Base-by-base conservation (phyloP, 2,888 invertebrate genomes). In the Iphiclides podalirius region DNA sequence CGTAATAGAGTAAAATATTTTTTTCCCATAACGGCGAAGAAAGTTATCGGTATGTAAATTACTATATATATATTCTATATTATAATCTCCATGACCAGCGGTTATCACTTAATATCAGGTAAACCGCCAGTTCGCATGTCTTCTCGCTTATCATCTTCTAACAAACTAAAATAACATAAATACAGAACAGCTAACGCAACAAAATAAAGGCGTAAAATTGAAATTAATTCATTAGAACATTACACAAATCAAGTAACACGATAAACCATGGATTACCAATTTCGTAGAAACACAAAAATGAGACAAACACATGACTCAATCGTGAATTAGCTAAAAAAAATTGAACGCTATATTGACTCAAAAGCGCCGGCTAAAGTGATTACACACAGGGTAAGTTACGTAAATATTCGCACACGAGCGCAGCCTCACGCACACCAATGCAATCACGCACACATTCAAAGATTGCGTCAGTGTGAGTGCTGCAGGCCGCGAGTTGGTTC, bases 261-360 rank as follows among this genome's bases (percentile, higher is more conserved):
- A 64, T 67, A 78, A 76, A 78, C 79, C 66, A 68, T 67, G 64
- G 65, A 73, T 72, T 67, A 70, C 60, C 58, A 59, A 66, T 65
- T 73, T 72, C 71, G 60, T 63, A 57, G 68, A 74, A 70, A 59
- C 61, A 62, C 63, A 66, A 69, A 75, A 71, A 70, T 61, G 59
- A 65, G 57, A 67, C 72, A 75, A 83, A 83, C 75, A 79, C 67
- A 83, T 88, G 88, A 87, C 78, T 86, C 88, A 88, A 86, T 78
- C 61, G 66, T 59, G 67, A 83, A 80, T 82, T 79, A 79, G 74
- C 73, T 77, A 75, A 84, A 86, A 57, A 79, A 87, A 82, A 80
- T 76, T 72, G 72, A 77, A 76, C 76, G 73, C 73, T 45, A 38
- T 42, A 77, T 76, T 84, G 84, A 85, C 67, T 84, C 83, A 85